phyloP scores from a whole-genome alignment of 2,797 vertebrate genomes.

The Rhinella marina region DNA sequence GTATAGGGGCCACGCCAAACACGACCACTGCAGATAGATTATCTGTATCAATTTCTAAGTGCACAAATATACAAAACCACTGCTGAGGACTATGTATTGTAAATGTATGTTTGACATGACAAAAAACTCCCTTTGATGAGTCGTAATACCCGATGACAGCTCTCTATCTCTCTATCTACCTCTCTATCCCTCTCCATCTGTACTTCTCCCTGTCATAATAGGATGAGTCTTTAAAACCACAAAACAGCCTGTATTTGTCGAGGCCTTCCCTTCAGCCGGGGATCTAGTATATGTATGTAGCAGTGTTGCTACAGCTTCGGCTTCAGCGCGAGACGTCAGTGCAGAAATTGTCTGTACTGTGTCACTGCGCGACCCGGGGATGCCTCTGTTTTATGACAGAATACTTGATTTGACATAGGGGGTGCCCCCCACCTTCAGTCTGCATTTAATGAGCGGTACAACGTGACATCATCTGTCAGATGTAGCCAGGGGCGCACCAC shows the following conservation, averaged over 20 bases:
- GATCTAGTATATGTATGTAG: not conserved
- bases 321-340: slow-evolving; percentile 2
- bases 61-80: not conserved
- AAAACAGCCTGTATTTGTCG: not conserved
- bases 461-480: no score
- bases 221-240: not conserved
- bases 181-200: not conserved
- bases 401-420: not conserved
- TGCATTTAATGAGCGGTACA: not conserved
- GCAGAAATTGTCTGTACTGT: not conserved
- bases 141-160: not conserved
- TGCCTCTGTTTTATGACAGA: not conserved
- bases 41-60: not conserved
- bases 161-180: not conserved
- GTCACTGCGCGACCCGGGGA: not conserved
- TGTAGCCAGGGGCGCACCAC: no score
- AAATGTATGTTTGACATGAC: slow-evolving; percentile 4
- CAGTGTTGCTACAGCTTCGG: slow-evolving; percentile 9
- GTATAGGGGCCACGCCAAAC: no score
- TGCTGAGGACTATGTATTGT: slow-evolving; percentile 1
- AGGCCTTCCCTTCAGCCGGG: slow-evolving; percentile 4
- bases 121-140: not conserved
- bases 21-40: no score
- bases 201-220: not conserved
- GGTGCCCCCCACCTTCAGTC: not conserved